A percentile compares a stretch with the other conserved stretches of the same genome.
Conservation (phyloP, 2,797 vertebrate genomes). For the Merluccius polli region DNA sequence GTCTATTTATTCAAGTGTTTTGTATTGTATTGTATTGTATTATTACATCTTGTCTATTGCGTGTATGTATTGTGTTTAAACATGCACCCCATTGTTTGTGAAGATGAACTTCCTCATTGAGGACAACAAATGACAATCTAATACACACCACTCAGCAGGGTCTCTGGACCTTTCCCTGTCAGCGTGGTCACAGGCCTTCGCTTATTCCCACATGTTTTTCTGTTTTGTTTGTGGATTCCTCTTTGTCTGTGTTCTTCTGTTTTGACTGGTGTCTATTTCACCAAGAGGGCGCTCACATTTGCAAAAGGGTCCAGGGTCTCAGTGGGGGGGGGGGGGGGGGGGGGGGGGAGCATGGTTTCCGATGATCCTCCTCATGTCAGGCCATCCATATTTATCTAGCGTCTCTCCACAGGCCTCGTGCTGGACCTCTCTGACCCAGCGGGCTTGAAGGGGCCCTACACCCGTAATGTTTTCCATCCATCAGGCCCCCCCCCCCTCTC, state of each 20-base stretch:
- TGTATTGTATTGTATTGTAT: background rate
- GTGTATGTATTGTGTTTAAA: too few relatives aligned
- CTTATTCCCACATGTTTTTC: background rate
- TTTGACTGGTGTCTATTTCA: slow-evolving; percentile 16
- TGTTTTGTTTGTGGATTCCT: background rate
- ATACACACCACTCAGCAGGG: background rate
- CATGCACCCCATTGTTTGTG: too few relatives aligned
- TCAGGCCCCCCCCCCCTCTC: slow-evolving; percentile 40
- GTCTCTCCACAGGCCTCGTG: slow-evolving; percentile 23
- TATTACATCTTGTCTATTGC: too few relatives aligned
- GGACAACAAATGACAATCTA: background rate
- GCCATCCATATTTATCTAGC: slow-evolving; percentile 52
- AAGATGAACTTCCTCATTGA: too few relatives aligned
- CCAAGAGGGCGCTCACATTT: slow-evolving; percentile 15
- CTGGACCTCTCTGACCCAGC: slow-evolving; percentile 37
- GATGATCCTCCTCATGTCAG: slow-evolving; percentile 47
- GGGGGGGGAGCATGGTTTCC: slow-evolving; percentile 43
- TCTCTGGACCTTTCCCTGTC: background rate
- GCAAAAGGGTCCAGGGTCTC: slow-evolving; percentile 33
- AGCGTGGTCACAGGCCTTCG: background rate
- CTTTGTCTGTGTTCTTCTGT: slow-evolving; percentile 2
- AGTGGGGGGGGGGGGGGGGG: slow-evolving; percentile 37
- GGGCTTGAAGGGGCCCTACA: slow-evolving; percentile 35
- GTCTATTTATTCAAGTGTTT: background rate
- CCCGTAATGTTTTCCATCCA: slow-evolving; percentile 60